Evolutionary conservation across 2,888 invertebrate species (phyloP).

Genomic region (Neoitamus cyanurus): DNA sequence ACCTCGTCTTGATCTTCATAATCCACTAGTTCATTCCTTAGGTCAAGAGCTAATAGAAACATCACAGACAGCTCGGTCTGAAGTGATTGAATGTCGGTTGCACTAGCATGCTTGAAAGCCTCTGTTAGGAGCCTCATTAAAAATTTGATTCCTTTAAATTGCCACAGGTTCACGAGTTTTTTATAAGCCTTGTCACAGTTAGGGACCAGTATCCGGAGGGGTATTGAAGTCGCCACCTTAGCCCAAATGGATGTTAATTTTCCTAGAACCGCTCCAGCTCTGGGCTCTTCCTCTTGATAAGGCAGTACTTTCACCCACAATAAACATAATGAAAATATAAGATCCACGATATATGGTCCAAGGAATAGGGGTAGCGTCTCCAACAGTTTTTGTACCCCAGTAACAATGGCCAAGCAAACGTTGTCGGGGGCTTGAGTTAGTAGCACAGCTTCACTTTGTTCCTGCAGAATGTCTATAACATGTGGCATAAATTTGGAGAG

Average conservation of each 20-base stretch:
- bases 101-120: constrained; percentile 73
- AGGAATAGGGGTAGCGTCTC: constrained; percentile 85
- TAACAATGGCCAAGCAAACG: constrained; percentile 69
- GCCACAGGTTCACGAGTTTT: constrained; percentile 70
- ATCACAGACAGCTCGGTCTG: constrained; percentile 78
- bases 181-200: constrained; percentile 75
- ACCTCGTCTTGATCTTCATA: constrained; percentile 66
- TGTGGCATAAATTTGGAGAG: constrained; percentile 85
- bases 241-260: constrained; percentile 74
- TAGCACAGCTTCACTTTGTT: constrained; percentile 69
- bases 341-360: constrained; percentile 83
- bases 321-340: constrained; percentile 74
- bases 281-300: constrained; percentile 64
- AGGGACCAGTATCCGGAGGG: constrained; percentile 81
- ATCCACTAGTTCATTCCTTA: constrained; percentile 70
- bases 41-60: constrained; percentile 78
- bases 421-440: constrained; percentile 59
- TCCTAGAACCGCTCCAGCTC: constrained; percentile 69
- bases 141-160: constrained; percentile 71
- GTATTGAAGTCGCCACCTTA: constrained; percentile 76
- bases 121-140: constrained; percentile 83
- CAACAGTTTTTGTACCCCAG: constrained; percentile 83
- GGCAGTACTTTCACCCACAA: constrained; percentile 69
- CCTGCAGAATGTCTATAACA: constrained; percentile 74
- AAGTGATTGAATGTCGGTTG: constrained; percentile 74